Conservation (phyloP, 2,888 invertebrate genomes). For the Nowickia ferox region DNA sequence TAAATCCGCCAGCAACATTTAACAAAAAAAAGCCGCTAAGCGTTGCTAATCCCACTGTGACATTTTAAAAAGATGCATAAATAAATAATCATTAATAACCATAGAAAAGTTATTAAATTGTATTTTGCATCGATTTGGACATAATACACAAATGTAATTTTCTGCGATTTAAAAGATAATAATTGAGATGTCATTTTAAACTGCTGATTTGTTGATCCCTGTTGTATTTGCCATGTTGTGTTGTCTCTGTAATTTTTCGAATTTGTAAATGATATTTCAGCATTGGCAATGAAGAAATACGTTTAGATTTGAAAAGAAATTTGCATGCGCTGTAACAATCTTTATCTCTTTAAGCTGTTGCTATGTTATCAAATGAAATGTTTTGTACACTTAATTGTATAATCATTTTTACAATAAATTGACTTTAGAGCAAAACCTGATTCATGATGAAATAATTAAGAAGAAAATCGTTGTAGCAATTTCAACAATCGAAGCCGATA, state of each 20-base stretch:
- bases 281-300: background rate
- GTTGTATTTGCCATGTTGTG: background rate
- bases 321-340: background rate
- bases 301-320: too few relatives aligned
- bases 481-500: too few relatives aligned
- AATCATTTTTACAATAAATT: too few relatives aligned
- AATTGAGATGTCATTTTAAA: conserved; percentile 57
- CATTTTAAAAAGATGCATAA: conserved; percentile 41
- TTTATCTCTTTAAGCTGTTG: too few relatives aligned
- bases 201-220: background rate
- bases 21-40: conserved; percentile 56
- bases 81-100: conserved; percentile 60
- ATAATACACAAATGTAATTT: conserved; percentile 29
- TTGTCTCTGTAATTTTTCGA: background rate
- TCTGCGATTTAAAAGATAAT: conserved; percentile 26
- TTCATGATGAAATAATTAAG: too few relatives aligned
- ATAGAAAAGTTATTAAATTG: conserved; percentile 50
- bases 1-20: conserved; percentile 52
- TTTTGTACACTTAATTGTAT: too few relatives aligned
- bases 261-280: background rate
- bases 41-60: conserved; percentile 64
- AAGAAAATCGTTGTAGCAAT: too few relatives aligned
- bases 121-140: conserved; percentile 17
- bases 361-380: too few relatives aligned
- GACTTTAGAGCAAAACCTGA: too few relatives aligned